Conservation (phyloP, 2,113 vertebrate species). For the Chauna torquata region DNA sequence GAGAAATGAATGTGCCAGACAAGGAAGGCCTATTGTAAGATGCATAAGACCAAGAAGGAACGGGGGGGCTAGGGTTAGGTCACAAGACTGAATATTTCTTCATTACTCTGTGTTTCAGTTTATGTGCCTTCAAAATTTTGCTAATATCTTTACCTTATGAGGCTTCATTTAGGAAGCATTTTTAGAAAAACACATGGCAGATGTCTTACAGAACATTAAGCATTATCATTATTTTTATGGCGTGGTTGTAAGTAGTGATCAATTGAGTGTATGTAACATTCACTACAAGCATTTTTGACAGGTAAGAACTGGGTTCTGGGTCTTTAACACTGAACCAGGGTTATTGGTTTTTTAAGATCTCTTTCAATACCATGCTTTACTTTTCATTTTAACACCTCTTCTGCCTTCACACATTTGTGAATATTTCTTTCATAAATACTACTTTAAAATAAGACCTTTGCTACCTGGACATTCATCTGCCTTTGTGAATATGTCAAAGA, state of each 20-base stretch:
- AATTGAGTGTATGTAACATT: accelerated
- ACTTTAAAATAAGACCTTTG: not conserved
- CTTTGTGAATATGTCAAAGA: not conserved
- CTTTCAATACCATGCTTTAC: not conserved
- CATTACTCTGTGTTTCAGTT: not conserved
- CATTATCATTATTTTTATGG: not conserved
- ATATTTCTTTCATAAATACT: not conserved
- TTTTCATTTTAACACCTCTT: not conserved
- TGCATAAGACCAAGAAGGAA: not conserved
- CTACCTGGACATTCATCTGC: not conserved
- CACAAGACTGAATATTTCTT: accelerated
- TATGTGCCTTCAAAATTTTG: accelerated
- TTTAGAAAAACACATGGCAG: not conserved
- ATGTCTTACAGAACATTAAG: accelerated
- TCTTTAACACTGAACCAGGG: not conserved
- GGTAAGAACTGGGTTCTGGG: not conserved
- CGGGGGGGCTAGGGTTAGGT: not conserved
- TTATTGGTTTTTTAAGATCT: not conserved
- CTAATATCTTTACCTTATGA: not conserved
- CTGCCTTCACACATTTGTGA: not conserved
- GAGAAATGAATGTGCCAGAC: not conserved
- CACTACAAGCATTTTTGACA: not conserved
- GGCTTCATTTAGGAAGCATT: not conserved
- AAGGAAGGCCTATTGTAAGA: not conserved
- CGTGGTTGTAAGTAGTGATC: not conserved